Conservation (phyloP, 2,113 vertebrate species). For the Rhadina sibilatrix region DNA sequence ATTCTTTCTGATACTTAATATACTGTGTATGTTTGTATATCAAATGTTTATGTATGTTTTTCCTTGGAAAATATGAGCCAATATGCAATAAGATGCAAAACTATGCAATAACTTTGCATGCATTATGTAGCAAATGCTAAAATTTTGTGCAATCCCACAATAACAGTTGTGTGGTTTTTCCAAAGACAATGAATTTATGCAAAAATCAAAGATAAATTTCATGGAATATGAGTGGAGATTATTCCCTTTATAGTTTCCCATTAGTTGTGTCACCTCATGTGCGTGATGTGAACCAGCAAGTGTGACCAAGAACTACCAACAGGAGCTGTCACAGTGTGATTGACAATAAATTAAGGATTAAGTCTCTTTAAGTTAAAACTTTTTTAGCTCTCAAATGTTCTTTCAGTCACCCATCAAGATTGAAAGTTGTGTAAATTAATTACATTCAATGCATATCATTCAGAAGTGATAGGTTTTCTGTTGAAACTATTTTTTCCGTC, state of each 20-base stretch:
- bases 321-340: background rate
- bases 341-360: background rate
- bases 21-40: background rate
- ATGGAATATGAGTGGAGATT: background rate
- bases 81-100: background rate
- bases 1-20: background rate
- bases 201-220: background rate
- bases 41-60: background rate
- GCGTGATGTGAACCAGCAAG: background rate
- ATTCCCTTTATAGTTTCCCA: background rate
- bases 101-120: background rate
- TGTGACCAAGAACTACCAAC: background rate
- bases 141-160: background rate
- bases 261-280: background rate
- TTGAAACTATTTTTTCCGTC: background rate
- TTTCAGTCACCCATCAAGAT: background rate
- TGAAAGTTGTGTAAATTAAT: background rate
- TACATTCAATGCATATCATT: background rate
- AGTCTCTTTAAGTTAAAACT: background rate
- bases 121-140: background rate
- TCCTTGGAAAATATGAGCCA: background rate
- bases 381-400: background rate
- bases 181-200: background rate
- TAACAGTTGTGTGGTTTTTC: background rate
- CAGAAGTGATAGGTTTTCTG: background rate